These are phyloP conservation scores for Augiades crinisus DNA, from an alignment of 2,888 invertebrate genomes.

Conservation along the genomic window DNA sequence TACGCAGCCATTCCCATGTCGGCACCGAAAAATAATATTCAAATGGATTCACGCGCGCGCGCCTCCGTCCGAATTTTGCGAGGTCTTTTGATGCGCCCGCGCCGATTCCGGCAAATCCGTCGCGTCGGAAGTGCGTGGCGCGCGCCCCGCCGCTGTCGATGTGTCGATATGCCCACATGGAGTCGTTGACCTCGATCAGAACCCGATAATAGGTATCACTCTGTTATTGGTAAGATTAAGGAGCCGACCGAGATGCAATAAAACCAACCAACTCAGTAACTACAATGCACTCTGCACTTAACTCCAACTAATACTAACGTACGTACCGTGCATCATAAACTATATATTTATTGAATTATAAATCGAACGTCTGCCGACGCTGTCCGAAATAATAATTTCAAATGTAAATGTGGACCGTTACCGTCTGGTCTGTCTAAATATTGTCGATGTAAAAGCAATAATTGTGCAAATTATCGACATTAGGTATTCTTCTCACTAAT, in stretches of 20 bases:
- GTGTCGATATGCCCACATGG: conserved; percentile 69
- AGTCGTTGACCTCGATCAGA: conserved; percentile 74
- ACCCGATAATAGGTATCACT: conserved; percentile 62
- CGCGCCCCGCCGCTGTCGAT: conserved; percentile 59
- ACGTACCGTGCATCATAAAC: too few relatives aligned
- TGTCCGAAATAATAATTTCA: conserved; percentile 24
- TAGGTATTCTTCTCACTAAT: conserved; percentile 77
- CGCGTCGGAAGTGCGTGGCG: conserved; percentile 79
- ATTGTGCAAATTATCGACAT: conserved; percentile 64
- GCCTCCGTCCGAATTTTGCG: conserved; percentile 77
- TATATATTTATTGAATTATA: conserved; percentile 15
- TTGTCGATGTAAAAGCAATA: conserved; percentile 27
- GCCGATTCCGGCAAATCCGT: conserved; percentile 81
- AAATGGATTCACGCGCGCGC: conserved; percentile 79
- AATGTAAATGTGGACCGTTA: conserved; percentile 26
- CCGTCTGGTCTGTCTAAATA: conserved; percentile 26
- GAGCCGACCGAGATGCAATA: conserved; percentile 41
- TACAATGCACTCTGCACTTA: not conserved
- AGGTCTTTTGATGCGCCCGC: conserved; percentile 77
- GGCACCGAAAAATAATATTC: conserved; percentile 74
- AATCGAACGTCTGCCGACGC: conserved; percentile 7
- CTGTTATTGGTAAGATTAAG: conserved; percentile 63
- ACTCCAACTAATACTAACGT: too few relatives aligned
- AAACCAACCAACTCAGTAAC: not conserved
- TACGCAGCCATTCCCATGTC: conserved; percentile 66